Base-by-base conservation (phyloP, 1,140 invertebrate genomes). In the Dinoponera quadriceps region DNA sequence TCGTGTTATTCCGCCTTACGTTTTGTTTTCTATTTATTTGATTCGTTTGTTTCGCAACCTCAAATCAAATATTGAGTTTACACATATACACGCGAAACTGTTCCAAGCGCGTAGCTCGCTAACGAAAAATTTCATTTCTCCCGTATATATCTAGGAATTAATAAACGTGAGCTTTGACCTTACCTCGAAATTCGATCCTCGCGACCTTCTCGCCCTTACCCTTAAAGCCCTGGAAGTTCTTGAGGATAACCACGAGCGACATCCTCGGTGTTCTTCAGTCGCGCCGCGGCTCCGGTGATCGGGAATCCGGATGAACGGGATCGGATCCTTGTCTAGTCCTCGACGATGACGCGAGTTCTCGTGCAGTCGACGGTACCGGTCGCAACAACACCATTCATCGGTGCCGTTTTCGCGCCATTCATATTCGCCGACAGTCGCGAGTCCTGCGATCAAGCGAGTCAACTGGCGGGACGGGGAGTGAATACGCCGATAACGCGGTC, bases 111-210 rank as follows among this genome's bases (percentile, higher is more conserved):
- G 38, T 66, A 11, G 48, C 16, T 25, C 33, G 33, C 9, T 51
- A n/a, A 4, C 18, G 0, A 18, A 51, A 29, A 80, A 44, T 18
- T 57, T 2, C 18, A 71, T 48, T 71, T 71, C 2, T 2, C 55
- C 7, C 29, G 25, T 14, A 13, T 25, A 54, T 38, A 16, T 54
- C 13, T 27, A 18, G 13, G 16, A 71, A 22, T 22, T 20, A 71
- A 80, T 16, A 69, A 80, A 71, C 18, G 27, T 27, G 2, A 20
- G 38, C 22, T 54, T 38, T 77, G 33, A n/a, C 54, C 18, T 95
- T 94, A 96, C 96, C 96, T 94, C 96, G 94, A 87, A 96, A 96
- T 82, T 96, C 96, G 71, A 96, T 92, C 83, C 95, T 95, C 57
- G 95, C 95, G 77, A 95, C 94, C 87, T 96, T 96, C 80, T 96